A percentile compares a stretch with the other conserved stretches of the same genome.
Conservation (phyloP, 2,888 invertebrate species). For the Orthosia gothica region DNA sequence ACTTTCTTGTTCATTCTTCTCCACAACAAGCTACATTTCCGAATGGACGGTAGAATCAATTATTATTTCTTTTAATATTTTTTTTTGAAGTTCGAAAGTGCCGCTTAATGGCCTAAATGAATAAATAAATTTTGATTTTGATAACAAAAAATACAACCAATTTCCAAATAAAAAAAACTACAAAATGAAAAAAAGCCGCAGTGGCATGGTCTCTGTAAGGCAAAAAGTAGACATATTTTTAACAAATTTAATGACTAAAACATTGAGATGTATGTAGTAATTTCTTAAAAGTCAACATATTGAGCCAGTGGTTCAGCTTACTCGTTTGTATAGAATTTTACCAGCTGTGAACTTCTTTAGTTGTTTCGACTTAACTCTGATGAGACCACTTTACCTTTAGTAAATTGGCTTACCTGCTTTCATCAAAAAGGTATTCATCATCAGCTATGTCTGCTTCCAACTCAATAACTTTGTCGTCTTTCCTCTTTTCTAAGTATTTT, state of each 20-base stretch:
- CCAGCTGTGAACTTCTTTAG: background rate
- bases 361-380: background rate
- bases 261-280: background rate
- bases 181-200: no score
- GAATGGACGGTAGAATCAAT: no score
- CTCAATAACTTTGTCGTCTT: conserved; percentile 98
- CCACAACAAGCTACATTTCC: no score
- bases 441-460: conserved; percentile 98
- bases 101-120: no score
- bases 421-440: conserved; percentile 98
- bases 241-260: background rate
- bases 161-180: no score
- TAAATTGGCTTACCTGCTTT: conserved; percentile 93
- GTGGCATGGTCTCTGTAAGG: no score
- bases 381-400: conserved; percentile 2
- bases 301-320: background rate
- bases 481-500: conserved; percentile 98
- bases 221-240: no score
- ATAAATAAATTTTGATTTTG: no score
- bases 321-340: background rate
- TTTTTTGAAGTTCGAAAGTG: no score
- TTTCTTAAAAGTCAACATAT: background rate
- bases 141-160: no score
- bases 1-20: no score
- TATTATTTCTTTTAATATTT: no score